Base-by-base conservation (phyloP, 2,113 vertebrate species). In the Probosciger aterrimus region DNA sequence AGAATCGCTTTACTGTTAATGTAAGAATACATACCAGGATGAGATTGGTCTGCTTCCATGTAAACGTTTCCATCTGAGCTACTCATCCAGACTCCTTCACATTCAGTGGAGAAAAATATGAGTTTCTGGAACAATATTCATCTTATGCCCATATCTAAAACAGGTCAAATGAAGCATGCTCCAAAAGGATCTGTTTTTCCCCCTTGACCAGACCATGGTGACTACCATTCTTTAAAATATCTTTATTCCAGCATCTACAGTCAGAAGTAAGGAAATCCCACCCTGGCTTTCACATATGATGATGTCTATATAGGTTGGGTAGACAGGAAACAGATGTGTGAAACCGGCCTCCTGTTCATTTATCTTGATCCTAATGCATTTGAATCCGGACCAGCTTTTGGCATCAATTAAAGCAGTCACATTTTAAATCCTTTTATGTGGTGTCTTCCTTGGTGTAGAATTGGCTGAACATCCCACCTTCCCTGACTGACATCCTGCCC, bases 381-480 rank as follows among this genome's bases (percentile, higher is more conserved):
- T 31, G 24, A 50, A 55, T 7, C 37, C 2, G 18, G 25, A 63
- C 2, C 7, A 53, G 10, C 0, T 84, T 76, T 60, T 33, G 31
- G 5, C 10, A 22, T 37, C 19, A 28, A 2, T 37, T n/a, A 22
- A 39, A 47, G 11, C 33, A 65, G 10, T 18, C 20, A n/a, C 20
- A 3, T 20, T 53, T 67, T 9, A 27, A 16, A 75, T 28, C 19
- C 27, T 47, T 2, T 16, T 37, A 6, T 2, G 8, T 3, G 3
- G 10, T 7, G 2, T 4, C 7, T 88, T 76, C 15, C 6, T 4
- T 27, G 23, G 5, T 7, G 8, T 9, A 33, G 28, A 25, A 31
- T 1, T 3, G 18, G 9, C 11, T 25, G 31, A 67, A 69, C 2
- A 3, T 10, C 3, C 2, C 2, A 18, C 7, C 11, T 74, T 46